A percentile compares a stretch with the other conserved stretches of the same genome.
Conservation (phyloP, 2,797 vertebrate species). For the Cossypha polioptera region DNA sequence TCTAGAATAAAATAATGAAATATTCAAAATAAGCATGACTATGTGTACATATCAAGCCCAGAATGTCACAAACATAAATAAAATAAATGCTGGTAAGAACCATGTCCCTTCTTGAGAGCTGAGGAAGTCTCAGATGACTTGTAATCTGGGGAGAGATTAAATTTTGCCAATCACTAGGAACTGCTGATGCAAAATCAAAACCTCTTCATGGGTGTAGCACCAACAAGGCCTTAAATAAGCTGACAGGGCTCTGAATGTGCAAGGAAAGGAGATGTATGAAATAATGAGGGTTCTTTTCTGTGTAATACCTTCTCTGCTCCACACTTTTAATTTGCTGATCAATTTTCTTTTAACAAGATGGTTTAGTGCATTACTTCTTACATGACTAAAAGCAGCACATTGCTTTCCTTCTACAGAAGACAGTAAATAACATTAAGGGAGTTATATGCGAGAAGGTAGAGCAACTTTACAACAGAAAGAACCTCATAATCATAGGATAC, state of each 20-base stretch:
- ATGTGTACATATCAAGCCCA: background rate
- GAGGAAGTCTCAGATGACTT: background rate
- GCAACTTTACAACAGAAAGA: background rate
- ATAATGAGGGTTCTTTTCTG: background rate
- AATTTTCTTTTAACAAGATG: background rate
- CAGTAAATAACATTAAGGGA: slow-evolving; percentile 14
- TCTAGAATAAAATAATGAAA: background rate
- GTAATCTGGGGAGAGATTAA: background rate
- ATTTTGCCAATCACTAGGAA: background rate
- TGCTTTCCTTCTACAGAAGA: background rate
- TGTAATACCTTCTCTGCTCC: background rate
- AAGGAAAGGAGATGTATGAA: background rate
- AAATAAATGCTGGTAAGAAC: background rate
- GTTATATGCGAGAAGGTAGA: background rate
- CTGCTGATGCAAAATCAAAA: background rate
- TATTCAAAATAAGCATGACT: background rate
- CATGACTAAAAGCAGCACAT: background rate
- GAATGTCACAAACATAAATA: background rate
- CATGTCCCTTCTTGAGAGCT: background rate
- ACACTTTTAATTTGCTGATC: background rate
- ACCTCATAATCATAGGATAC: background rate
- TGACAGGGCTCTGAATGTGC: background rate
- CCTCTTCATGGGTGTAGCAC: background rate
- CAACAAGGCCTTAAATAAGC: background rate
- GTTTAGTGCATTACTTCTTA: slow-evolving; percentile 4